Percentiles rank a stretch among this genome's conserved stretches.
These are phyloP conservation scores for Drosophila infuscata DNA, from an alignment of 2,888 invertebrate species.

Conservation along the genomic window DNA sequence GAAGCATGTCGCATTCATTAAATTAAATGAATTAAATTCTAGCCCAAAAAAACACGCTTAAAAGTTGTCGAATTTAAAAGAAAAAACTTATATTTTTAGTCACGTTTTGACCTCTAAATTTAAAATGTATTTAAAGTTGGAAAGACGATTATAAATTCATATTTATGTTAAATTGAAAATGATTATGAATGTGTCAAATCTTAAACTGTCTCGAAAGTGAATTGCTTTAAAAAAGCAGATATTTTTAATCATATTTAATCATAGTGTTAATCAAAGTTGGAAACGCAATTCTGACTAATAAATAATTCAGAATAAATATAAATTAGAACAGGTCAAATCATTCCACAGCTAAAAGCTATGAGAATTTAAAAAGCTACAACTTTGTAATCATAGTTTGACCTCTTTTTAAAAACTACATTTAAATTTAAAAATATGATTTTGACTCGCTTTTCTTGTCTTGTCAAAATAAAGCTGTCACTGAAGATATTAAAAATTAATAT, in stretches of 20 bases:
- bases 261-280: not conserved
- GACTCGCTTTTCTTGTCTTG: not conserved
- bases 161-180: not conserved
- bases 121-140: not conserved
- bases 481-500: not conserved
- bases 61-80: not conserved
- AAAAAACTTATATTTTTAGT: not conserved
- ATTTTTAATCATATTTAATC: not conserved
- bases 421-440: not conserved
- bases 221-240: not conserved
- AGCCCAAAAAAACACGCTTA: not conserved
- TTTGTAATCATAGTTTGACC: not conserved
- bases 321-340: not conserved
- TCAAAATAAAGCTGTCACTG: not conserved
- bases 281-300: not conserved
- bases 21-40: not conserved
- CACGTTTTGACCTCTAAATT: not conserved
- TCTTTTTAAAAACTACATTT: not conserved
- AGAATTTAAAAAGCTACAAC: not conserved
- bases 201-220: not conserved
- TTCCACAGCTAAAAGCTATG: not conserved
- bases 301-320: too few relatives aligned
- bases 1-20: not conserved
- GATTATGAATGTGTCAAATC: not conserved
- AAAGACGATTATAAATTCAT: not conserved